Evolutionary conservation across 2,888 invertebrate genomes (phyloP).

Genomic region (Sinhomidia bicolor): DNA sequence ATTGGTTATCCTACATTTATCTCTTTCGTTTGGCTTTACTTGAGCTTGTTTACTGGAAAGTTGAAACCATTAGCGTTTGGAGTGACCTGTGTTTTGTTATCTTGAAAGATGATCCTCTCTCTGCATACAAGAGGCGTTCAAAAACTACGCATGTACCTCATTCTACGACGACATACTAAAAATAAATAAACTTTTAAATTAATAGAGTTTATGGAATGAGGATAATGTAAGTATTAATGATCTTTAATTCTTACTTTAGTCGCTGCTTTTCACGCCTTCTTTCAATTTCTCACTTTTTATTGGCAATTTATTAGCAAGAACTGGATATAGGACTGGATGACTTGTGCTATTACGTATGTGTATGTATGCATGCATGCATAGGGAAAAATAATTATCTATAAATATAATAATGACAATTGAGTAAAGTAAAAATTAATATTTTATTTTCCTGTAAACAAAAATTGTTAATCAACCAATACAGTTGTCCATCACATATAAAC

Average conservation of each 20-base stretch:
- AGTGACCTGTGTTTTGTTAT: slow-evolving; percentile 53
- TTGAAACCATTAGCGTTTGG: not conserved
- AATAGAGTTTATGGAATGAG: not conserved
- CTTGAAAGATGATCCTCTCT: slow-evolving; percentile 44
- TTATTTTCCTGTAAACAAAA: no score
- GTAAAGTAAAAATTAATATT: no score
- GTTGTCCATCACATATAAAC: no score
- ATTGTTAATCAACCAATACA: no score
- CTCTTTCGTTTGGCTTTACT: slow-evolving; percentile 1
- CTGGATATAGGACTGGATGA: no score
- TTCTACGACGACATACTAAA: not conserved
- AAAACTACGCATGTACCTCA: slow-evolving; percentile 48
- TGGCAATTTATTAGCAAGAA: not conserved
- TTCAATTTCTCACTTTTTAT: slow-evolving; percentile 44
- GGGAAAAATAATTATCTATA: no score
- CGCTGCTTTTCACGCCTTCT: slow-evolving; percentile 55
- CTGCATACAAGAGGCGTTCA: slow-evolving; percentile 31
- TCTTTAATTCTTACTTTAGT: slow-evolving; percentile 15
- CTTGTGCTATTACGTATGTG: not conserved
- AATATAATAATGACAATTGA: no score
- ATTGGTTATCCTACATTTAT: not conserved
- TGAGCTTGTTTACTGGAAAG: slow-evolving; percentile 54
- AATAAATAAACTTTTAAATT: not conserved
- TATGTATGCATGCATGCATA: no score
- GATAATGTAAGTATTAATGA: slow-evolving; percentile 3